Base-by-base conservation (phyloP, 2,888 invertebrate species). In the Lycocerus yunnanus region DNA sequence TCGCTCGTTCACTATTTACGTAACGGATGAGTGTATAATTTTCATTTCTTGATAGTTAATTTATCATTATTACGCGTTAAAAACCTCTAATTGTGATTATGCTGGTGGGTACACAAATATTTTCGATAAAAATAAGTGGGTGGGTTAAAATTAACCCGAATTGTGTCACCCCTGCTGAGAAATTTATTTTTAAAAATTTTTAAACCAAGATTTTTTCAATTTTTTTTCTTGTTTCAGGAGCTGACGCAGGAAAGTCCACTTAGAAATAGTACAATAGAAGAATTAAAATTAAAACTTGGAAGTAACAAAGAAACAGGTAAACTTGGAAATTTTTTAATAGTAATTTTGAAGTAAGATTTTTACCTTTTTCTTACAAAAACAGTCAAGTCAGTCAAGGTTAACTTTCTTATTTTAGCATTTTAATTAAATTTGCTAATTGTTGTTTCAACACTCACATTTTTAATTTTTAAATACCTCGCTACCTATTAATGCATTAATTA, bases 251-350 rank as follows among this genome's bases (percentile, higher is more conserved):
- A 84, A 68, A 82, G 82, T 79, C 81, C 84, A 58, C 78, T 85
- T 72, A 81, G 78, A 75, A 82, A 81, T 66, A 84, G 79, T 74
- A 84, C 86, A 15, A 84, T 86, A 74, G 85, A 86, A 80, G 86
- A 86, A 80, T 79, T 86, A 67, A 86, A 86, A 82, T 82, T 82
- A 27, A 86, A 86, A 78, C 80, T 87, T 78, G 84, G 81, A 77
- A 81, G n/a, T n/a, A 43, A 79, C 76, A 84, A 84, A 78, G 86
- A 86, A 80, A 78, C 83, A 79, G 84, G 87, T 86, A 82, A 81
- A 84, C 75, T 18, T 18, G 21, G 18, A 27, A 16, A 13, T 0
- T n/a, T 6, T 61, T 61, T 61, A n/a, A n/a, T n/a, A n/a, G n/a
- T 15, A 15, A 15, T 61, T 11, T 9, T 43, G n/a, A 27, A 27